Conservation (phyloP, 2,797 vertebrate species). For the Ciconia nigra region DNA sequence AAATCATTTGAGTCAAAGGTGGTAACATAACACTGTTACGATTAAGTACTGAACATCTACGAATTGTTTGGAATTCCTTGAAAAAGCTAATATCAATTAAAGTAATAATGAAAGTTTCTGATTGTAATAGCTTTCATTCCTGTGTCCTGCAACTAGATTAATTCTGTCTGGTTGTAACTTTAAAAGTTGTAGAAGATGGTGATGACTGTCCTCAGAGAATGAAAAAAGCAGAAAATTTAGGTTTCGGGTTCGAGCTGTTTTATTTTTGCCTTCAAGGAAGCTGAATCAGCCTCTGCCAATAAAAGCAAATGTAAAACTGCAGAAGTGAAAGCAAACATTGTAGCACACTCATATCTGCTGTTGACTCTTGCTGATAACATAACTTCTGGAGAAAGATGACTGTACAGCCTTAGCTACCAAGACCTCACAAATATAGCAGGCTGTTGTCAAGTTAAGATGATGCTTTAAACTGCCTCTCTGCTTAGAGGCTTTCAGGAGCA, state of each 20-base stretch:
- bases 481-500: background rate
- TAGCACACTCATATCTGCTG: rapidly evolving
- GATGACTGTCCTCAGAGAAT: background rate
- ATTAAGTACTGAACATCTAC: background rate
- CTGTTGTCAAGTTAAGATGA: background rate
- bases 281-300: background rate
- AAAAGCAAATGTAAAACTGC: background rate
- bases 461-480: background rate
- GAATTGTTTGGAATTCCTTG: background rate
- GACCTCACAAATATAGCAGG: background rate
- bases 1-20: background rate
- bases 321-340: background rate
- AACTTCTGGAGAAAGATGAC: background rate
- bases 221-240: background rate
- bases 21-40: background rate
- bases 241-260: background rate
- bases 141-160: background rate
- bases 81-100: background rate
- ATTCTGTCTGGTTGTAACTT: background rate
- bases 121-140: background rate
- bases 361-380: background rate
- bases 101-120: background rate
- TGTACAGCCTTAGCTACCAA: background rate
- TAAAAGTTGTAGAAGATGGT: background rate
- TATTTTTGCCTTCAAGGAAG: background rate